Conservation (phyloP, 2,888 invertebrate species). For the Plagodis dolabraria region DNA sequence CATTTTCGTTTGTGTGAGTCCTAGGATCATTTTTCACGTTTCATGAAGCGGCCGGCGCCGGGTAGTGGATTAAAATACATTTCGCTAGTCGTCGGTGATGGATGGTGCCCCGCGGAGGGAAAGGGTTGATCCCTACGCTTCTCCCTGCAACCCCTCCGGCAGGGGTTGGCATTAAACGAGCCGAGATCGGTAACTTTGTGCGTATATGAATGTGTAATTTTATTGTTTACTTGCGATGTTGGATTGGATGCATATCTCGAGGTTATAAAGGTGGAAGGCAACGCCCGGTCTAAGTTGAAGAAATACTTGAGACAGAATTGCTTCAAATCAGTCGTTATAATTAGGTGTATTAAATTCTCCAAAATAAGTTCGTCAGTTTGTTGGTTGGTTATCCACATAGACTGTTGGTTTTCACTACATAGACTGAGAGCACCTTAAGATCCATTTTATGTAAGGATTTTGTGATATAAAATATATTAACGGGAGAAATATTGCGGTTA, state of each 20-base stretch:
- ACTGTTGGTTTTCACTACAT: too few species aligned
- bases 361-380: too few species aligned
- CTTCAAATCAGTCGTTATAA: too few species aligned
- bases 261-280: conserved; percentile 29
- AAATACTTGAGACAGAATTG: too few species aligned
- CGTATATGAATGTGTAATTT: conserved; percentile 63
- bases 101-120: conserved; percentile 65
- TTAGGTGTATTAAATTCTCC: too few species aligned
- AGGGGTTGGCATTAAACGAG: conserved; percentile 46
- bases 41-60: conserved; percentile 79
- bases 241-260: conserved; percentile 22
- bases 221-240: conserved; percentile 39
- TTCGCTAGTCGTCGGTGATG: conserved; percentile 76
- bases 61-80: conserved; percentile 84
- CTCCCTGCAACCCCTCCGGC: conserved; percentile 24
- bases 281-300: conserved; percentile 24
- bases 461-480: too few species aligned
- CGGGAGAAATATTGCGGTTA: too few species aligned
- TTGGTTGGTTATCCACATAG: too few species aligned
- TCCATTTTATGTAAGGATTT: too few species aligned
- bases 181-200: conserved; percentile 50
- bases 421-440: too few species aligned
- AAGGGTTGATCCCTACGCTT: conserved; percentile 63
- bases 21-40: conserved; percentile 82
- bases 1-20: conserved; percentile 47